Conservation (phyloP, 2,113 vertebrate genomes). For the Ciconia boyciana region DNA sequence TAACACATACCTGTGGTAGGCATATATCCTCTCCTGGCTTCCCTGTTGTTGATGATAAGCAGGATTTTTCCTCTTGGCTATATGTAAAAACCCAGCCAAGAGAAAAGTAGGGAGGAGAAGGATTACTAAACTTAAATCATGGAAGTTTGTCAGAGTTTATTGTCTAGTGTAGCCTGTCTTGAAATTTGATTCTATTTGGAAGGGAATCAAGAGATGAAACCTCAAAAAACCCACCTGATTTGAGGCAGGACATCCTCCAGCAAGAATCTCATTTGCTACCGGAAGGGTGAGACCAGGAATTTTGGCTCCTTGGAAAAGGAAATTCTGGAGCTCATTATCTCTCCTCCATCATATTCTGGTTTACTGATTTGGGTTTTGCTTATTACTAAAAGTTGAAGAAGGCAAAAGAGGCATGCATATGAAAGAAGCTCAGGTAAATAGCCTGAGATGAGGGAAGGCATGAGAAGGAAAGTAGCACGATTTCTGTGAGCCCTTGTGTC, state of each 20-base stretch:
- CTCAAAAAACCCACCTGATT: slow-evolving; percentile 39
- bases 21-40: background rate
- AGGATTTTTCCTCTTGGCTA: slow-evolving; percentile 29
- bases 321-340: slow-evolving; percentile 34
- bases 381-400: background rate
- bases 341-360: background rate
- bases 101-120: slow-evolving; percentile 1
- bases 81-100: slow-evolving; percentile 6
- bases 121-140: background rate
- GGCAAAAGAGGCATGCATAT: background rate
- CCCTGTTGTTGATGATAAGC: background rate
- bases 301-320: slow-evolving; percentile 31
- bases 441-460: background rate
- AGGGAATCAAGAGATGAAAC: slow-evolving; percentile 21
- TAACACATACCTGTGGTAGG: slow-evolving; percentile 1
- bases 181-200: slow-evolving; percentile 32
- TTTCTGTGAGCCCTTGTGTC: background rate
- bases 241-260: slow-evolving; percentile 30
- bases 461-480: background rate
- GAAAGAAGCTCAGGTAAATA: background rate
- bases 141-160: slow-evolving; percentile 9
- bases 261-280: slow-evolving; percentile 25
- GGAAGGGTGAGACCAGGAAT: slow-evolving; percentile 40
- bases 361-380: slow-evolving; percentile 21
- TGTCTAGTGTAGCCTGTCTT: background rate